Base-by-base conservation (phyloP, 2,797 vertebrate genomes). In the Geotrypetes seraphini region DNA sequence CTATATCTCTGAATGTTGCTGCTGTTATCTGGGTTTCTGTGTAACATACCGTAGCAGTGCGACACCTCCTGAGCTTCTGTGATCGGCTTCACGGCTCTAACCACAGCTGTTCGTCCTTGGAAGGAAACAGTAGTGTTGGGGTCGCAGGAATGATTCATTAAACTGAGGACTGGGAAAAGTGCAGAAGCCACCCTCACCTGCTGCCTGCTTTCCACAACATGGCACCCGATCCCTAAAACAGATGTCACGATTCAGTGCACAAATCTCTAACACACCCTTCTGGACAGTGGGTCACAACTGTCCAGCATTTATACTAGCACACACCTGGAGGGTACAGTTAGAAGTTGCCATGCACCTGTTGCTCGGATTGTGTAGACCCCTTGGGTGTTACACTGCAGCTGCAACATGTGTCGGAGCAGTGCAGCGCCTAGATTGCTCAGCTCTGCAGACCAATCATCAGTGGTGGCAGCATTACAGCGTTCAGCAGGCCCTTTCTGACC, bases 121-220 rank as follows among this genome's bases (percentile, higher is more conserved):
- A 97, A 97, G 12, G 66, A 57, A 62, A 96, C 38, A 1, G 84
- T 93, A 60, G 75, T 91, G 63, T 97, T 99, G 39, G 96, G 92
- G 28, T 73, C 60, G 53, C 95, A 98, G 1, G 95, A 92, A 53
- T 99, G 96, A 77, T 98, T 99, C 47, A 99, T 73, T 18, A 99
- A 83, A 60, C 95, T 98, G 19, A 93, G 57, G 1, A 87, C 73
- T 4, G 92, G 87, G 54, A 95, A 99, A 20, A 97, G 13, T 2
- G 87, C 93, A 1, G 89, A 91, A 4, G 91, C 93, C 16, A 98
- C 58, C 28, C 89, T 82, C 1, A 87, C 47, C 47, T 90, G 87
- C 33, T 60, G 60, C 41, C 60, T 80, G 30, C 75, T 62, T 32
- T 82, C 73, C 36, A 96, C 69, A 2, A 43, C 42, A 12, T 57